phyloP scores from a whole-genome alignment of 2,113 vertebrate species.

The Oryzias javanicus region DNA sequence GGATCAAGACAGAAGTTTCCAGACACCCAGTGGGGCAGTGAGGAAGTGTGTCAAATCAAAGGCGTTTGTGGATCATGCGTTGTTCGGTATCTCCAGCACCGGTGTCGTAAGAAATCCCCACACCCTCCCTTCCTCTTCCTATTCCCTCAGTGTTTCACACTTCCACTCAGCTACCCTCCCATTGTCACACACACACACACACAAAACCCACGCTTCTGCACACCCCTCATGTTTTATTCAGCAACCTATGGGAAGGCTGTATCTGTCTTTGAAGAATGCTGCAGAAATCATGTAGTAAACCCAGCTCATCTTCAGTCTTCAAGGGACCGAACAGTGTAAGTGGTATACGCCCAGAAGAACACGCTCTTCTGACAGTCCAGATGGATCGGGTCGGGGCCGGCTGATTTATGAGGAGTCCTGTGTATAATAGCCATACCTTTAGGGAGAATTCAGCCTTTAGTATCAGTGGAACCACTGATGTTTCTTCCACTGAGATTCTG shows the following conservation, averaged over 20 bases:
- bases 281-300: conserved; percentile 59
- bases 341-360: conserved; percentile 48
- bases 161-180: conserved; percentile 19
- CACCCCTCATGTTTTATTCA: conserved; percentile 80
- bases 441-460: conserved; percentile 40
- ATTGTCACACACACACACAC: background rate
- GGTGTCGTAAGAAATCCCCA: conserved; percentile 46
- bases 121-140: conserved; percentile 3
- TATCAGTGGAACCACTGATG: conserved; percentile 24
- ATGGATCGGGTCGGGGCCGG: conserved; percentile 32
- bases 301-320: conserved; percentile 55
- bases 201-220: conserved; percentile 41
- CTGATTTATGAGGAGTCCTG: conserved; percentile 5
- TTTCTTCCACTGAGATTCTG: conserved; percentile 36
- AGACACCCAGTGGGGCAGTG: conserved; percentile 54
- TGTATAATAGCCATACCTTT: conserved; percentile 19
- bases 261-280: conserved; percentile 71
- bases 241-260: conserved; percentile 62
- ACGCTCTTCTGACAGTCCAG: conserved; percentile 39
- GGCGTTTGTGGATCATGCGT: conserved; percentile 59
- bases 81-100: conserved; percentile 49
- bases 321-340: conserved; percentile 53
- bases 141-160: conserved; percentile 9
- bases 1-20: conserved; percentile 39
- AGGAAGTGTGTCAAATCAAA: conserved; percentile 68